A percentile compares a stretch with the other conserved stretches of the same genome.
Evolutionary conservation across 2,797 vertebrate species (phyloP).

Genomic region (Onychomys torridus): DNA sequence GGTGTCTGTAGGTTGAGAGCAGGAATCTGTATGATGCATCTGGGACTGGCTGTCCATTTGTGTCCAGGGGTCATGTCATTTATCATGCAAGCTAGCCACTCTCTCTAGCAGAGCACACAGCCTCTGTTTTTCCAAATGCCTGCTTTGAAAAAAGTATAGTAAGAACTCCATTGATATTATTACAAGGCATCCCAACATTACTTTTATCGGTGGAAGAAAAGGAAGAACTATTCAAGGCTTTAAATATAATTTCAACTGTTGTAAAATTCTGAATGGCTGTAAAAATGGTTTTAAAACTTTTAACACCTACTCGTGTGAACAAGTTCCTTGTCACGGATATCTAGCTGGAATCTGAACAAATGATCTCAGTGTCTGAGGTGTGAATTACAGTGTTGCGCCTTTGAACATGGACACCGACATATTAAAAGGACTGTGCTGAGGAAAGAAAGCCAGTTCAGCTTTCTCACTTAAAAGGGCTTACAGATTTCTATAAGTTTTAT

Average conservation of each 20-base stretch:
- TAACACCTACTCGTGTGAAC: conserved; percentile 26
- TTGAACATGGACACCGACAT: not conserved
- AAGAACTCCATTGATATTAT: not conserved
- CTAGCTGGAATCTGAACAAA: conserved; percentile 45
- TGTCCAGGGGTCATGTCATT: not conserved
- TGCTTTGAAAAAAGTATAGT: not conserved
- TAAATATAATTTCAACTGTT: conserved; percentile 53
- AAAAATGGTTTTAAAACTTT: conserved; percentile 69
- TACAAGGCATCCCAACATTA: conserved; percentile 20
- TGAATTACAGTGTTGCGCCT: not conserved
- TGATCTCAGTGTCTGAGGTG: not conserved
- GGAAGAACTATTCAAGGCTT: conserved; percentile 19
- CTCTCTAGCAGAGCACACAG: fast-evolving
- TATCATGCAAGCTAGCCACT: not conserved
- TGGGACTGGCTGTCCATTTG: not conserved
- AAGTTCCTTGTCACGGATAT: conserved; percentile 12
- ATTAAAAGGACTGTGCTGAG: not conserved
- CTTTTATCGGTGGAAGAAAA: conserved; percentile 24
- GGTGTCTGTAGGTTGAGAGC: not conserved
- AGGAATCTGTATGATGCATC: not conserved
- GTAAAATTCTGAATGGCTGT: conserved; percentile 65
- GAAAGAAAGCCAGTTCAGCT: not conserved
- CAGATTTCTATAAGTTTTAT: not conserved
- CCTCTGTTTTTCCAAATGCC: not conserved
- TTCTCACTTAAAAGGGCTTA: conserved; percentile 1